Percentiles rank a stretch among this genome's conserved stretches.
phyloP scores from a whole-genome alignment of 2,113 vertebrate species.

The Megalops atlanticus region DNA sequence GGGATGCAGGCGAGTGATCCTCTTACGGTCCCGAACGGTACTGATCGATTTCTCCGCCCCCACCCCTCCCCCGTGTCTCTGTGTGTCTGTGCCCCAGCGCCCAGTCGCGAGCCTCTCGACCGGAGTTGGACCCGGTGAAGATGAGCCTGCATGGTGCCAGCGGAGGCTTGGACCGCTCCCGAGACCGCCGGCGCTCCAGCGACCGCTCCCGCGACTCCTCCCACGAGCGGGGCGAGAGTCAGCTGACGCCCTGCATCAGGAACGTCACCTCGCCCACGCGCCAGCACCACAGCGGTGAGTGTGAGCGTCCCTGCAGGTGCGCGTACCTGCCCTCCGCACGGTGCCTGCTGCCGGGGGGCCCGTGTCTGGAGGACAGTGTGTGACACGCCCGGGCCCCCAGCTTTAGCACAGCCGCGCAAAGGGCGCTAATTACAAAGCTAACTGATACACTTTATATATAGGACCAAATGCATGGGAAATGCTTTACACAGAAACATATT shows the following conservation, averaged over 20 bases:
- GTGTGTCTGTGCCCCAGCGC: slow-evolving; percentile 58
- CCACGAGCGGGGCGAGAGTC: slow-evolving; percentile 90
- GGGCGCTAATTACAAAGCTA: neutral
- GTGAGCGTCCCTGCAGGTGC: neutral
- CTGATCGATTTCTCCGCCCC: too few species aligned
- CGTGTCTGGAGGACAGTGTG: too few species aligned
- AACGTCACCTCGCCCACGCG: slow-evolving; percentile 96
- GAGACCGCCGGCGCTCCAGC: slow-evolving; percentile 92
- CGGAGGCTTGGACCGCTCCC: slow-evolving; percentile 88
- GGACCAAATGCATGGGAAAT: neutral
- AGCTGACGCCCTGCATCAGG: slow-evolving; percentile 96
- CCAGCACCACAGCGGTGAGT: slow-evolving; percentile 88
- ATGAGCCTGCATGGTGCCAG: slow-evolving; percentile 94
- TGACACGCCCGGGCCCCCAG: too few species aligned
- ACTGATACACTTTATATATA: neutral
- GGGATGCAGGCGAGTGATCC: neutral
- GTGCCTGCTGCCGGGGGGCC: too few species aligned
- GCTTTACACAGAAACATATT: neutral
- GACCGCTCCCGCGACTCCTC: slow-evolving; percentile 97
- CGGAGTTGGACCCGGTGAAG: slow-evolving; percentile 76
- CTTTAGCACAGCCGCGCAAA: too few species aligned
- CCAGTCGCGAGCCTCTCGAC: slow-evolving; percentile 76
- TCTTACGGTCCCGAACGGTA: too few species aligned
- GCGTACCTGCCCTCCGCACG: neutral
- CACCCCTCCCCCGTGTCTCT: too few species aligned